Evolutionary conservation across 2,797 vertebrate genomes (phyloP).

Genomic region (Trachurus trachurus): DNA sequence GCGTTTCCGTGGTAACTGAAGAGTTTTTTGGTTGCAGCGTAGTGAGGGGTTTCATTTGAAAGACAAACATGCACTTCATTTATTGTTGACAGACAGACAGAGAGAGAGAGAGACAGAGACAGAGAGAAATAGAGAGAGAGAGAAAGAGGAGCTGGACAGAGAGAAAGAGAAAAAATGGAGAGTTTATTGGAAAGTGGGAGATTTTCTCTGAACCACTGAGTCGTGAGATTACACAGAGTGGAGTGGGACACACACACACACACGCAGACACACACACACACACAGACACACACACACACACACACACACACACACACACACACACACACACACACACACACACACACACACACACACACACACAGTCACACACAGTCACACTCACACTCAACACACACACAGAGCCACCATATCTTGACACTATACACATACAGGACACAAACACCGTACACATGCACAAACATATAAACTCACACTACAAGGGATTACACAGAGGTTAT

Average conservation of each 20-base stretch:
- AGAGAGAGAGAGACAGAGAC: no score
- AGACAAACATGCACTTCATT: conserved; percentile 70
- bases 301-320: conserved; percentile 13
- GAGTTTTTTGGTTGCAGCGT: conserved; percentile 50
- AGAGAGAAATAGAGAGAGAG: background rate
- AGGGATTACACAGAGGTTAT: conserved; percentile 39
- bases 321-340: conserved; percentile 28
- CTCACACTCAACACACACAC: background rate
- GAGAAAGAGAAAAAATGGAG: conserved; percentile 54
- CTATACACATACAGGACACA: conserved; percentile 33
- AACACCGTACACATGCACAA: conserved; percentile 27
- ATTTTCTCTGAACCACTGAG: conserved; percentile 87
- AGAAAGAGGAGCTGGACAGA: conserved; percentile 3
- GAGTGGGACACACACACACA: conserved; percentile 58
- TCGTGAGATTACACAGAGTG: conserved; percentile 86
- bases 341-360: conserved; percentile 38
- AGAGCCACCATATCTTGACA: conserved; percentile 25
- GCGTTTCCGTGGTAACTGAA: conserved; percentile 54
- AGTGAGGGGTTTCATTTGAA: conserved; percentile 65
- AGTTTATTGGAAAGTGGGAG: conserved; percentile 84
- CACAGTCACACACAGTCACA: conserved; percentile 23
- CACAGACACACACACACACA: background rate
- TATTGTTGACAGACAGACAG: conserved; percentile 60
- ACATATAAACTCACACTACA: conserved; percentile 28
- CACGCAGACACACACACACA: conserved; percentile 15